phyloP scores from a whole-genome alignment of 1,140 invertebrate genomes.

The Potamilus streckersoni region DNA sequence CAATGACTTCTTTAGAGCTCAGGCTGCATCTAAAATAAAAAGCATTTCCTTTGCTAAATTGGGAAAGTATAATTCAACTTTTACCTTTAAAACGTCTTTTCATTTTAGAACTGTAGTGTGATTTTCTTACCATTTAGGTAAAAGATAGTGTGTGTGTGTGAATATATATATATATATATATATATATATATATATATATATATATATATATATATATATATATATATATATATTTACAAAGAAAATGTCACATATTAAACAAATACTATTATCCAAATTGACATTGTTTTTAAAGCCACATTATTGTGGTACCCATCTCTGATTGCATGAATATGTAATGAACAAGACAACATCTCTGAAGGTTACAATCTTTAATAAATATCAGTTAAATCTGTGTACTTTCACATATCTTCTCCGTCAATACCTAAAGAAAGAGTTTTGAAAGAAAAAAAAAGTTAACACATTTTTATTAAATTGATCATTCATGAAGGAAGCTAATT shows the following conservation, averaged over 20 bases:
- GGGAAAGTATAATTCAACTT: not conserved
- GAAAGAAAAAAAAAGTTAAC: too few species aligned
- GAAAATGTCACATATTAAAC: too few species aligned
- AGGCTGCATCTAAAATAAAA: slow-evolving; percentile 50
- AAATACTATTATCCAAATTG: not conserved
- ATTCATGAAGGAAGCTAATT: too few species aligned
- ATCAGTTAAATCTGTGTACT: not conserved
- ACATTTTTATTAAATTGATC: too few species aligned
- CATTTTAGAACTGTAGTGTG: not conserved
- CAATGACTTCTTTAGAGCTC: slow-evolving; percentile 45
- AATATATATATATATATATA: too few species aligned
- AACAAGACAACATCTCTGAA: not conserved
- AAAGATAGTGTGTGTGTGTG: not conserved
- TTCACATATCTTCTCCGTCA: too few species aligned
- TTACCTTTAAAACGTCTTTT: not conserved
- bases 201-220: too few species aligned
- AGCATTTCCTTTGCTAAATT: not conserved
- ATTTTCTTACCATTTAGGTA: not conserved
- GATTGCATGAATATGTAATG: not conserved
- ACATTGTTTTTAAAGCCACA: not conserved
- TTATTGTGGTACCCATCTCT: too few species aligned
- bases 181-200: too few species aligned
- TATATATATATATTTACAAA: too few species aligned
- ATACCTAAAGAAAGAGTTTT: too few species aligned
- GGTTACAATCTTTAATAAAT: not conserved